Conservation (phyloP, 2,113 vertebrate species). For the Oryzias celebensis region DNA sequence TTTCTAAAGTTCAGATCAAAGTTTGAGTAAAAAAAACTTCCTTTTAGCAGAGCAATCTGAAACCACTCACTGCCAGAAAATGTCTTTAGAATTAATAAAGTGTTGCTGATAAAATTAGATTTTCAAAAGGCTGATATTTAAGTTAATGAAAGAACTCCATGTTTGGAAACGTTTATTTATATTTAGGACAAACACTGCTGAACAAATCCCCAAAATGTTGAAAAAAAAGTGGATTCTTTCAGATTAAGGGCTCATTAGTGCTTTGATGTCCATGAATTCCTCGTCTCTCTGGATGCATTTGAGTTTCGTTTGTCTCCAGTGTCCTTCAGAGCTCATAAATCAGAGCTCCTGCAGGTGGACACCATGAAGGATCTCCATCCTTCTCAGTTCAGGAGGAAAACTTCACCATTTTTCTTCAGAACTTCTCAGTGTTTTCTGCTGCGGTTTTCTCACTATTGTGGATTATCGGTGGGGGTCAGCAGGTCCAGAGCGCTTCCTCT, state of each 20-base stretch:
- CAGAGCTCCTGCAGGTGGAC: background rate
- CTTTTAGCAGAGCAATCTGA: too few species aligned
- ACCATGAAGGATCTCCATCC: slow-evolving; percentile 59
- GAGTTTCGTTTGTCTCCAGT: background rate
- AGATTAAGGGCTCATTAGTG: background rate
- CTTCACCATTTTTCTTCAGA: slow-evolving; percentile 74
- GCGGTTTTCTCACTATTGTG: slow-evolving; percentile 76
- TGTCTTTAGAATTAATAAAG: too few species aligned
- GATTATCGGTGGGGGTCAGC: slow-evolving; percentile 65
- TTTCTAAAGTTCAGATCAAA: too few species aligned
- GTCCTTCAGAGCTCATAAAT: background rate
- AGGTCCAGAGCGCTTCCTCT: slow-evolving; percentile 48
- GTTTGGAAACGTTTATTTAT: too few species aligned
- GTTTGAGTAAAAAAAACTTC: too few species aligned
- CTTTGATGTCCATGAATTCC: background rate
- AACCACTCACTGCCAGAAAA: too few species aligned
- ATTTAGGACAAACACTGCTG: too few species aligned
- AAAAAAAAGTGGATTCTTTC: background rate
- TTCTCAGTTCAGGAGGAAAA: slow-evolving; percentile 80
- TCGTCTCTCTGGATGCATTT: background rate
- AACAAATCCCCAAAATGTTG: too few species aligned
- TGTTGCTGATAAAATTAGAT: too few species aligned
- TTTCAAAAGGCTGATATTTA: too few species aligned
- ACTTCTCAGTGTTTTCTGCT: slow-evolving; percentile 80
- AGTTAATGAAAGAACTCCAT: too few species aligned